These are phyloP conservation scores for Ctenopoma kingsleyae DNA, from an alignment of 2,797 vertebrate genomes.

Conservation along the genomic window DNA sequence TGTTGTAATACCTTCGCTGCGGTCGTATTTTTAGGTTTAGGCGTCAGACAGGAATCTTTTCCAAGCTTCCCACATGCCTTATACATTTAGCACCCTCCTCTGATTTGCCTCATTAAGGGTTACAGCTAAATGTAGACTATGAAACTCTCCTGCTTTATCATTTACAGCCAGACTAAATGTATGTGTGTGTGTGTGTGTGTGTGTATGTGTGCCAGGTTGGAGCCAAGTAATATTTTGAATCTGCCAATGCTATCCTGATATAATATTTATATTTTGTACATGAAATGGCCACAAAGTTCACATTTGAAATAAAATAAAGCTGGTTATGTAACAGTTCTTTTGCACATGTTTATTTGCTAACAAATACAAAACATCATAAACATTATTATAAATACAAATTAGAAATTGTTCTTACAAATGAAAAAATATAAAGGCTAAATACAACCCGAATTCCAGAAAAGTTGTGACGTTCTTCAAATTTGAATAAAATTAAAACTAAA, in stretches of 20 bases:
- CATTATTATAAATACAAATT: no score
- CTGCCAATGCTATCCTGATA: neutral
- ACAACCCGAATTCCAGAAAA: no score
- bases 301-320: neutral
- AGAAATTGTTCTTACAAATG: no score
- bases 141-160: conserved; percentile 7
- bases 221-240: conserved; percentile 3
- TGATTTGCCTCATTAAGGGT: conserved; percentile 37
- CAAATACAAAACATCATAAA: neutral
- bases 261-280: neutral
- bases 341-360: neutral
- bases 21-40: conserved; percentile 44
- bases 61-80: conserved; percentile 23
- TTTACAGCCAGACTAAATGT: conserved; percentile 22
- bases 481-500: no score
- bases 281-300: neutral
- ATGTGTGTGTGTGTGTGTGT: neutral
- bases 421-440: no score
- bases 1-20: conserved; percentile 17
- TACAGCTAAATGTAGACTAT: conserved; percentile 33
- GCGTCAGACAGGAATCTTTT: conserved; percentile 47
- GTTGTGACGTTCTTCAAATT: no score
- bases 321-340: neutral
- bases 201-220: neutral
- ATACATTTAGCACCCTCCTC: conserved; percentile 42